phyloP scores from a whole-genome alignment of 2,888 invertebrate species.

The Clistopyga incitator region DNA sequence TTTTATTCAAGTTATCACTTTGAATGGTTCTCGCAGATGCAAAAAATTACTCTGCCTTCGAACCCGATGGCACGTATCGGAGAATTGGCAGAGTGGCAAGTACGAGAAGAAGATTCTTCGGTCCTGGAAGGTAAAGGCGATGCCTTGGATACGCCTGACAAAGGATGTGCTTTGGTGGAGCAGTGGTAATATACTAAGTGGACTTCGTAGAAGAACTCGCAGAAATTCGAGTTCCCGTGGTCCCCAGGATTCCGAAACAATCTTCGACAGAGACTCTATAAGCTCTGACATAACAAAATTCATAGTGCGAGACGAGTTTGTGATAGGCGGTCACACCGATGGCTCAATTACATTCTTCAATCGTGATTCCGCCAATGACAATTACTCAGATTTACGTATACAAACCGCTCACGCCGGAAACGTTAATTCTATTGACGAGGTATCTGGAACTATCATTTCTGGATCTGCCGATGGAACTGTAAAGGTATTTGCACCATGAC shows the following conservation, averaged over 20 bases:
- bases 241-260: slow-evolving; percentile 73
- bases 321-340: slow-evolving; percentile 84
- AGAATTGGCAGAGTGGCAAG: slow-evolving; percentile 87
- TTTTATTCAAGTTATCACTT: not conserved
- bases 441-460: slow-evolving; percentile 81
- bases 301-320: slow-evolving; percentile 81
- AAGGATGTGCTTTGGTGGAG: slow-evolving; percentile 86
- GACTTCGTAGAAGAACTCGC: slow-evolving; percentile 71
- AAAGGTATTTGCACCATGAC: slow-evolving; percentile 77
- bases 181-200: slow-evolving; percentile 82
- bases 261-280: slow-evolving; percentile 72
- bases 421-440: slow-evolving; percentile 84
- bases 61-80: slow-evolving; percentile 83
- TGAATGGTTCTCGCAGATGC: slow-evolving; percentile 73
- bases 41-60: slow-evolving; percentile 79
- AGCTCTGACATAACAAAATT: slow-evolving; percentile 84
- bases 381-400: slow-evolving; percentile 73
- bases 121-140: slow-evolving; percentile 84
- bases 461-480: slow-evolving; percentile 84
- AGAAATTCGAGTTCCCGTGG: slow-evolving; percentile 55
- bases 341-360: slow-evolving; percentile 83
- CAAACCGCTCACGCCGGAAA: slow-evolving; percentile 81
- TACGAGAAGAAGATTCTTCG: slow-evolving; percentile 85
- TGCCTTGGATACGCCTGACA: slow-evolving; percentile 86
- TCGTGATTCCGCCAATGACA: slow-evolving; percentile 26